A percentile compares a stretch with the other conserved stretches of the same genome.
Conservation (phyloP, 2,888 invertebrate species). For the Cheilosia urbana region DNA sequence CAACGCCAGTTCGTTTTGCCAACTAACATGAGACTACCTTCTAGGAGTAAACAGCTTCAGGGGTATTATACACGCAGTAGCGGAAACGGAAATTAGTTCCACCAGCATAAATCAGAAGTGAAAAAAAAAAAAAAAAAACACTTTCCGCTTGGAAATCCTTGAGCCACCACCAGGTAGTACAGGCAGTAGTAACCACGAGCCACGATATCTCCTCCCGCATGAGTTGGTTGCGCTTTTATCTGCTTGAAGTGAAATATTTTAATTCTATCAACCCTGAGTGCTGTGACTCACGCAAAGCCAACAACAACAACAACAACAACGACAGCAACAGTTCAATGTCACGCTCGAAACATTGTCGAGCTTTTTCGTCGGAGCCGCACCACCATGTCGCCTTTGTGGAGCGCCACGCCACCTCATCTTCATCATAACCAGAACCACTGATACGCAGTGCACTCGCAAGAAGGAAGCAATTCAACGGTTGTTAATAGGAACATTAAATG, state of each 20-base stretch:
- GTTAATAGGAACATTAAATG: slow-evolving; percentile 26
- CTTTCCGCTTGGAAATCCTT: slow-evolving; percentile 61
- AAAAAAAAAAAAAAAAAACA: slow-evolving; percentile 9
- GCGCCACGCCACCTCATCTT: background rate
- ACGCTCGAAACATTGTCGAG: slow-evolving; percentile 5
- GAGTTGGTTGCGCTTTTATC: slow-evolving; percentile 39
- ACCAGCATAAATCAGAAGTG: slow-evolving; percentile 64
- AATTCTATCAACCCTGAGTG: slow-evolving; percentile 64
- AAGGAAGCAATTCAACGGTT: slow-evolving; percentile 19
- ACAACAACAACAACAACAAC: background rate
- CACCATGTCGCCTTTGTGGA: slow-evolving; percentile 12
- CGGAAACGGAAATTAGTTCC: slow-evolving; percentile 75
- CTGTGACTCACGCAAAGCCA: slow-evolving; percentile 31
- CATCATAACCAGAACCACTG: background rate
- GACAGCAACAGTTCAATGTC: slow-evolving; percentile 61
- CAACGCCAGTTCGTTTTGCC: too few relatives aligned
- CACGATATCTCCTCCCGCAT: slow-evolving; percentile 53
- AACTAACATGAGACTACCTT: background rate
- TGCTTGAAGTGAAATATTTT: slow-evolving; percentile 44
- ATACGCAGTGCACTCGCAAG: slow-evolving; percentile 24
- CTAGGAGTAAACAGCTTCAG: background rate
- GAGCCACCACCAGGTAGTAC: slow-evolving; percentile 32
- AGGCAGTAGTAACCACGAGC: too few relatives aligned
- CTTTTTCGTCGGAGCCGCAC: slow-evolving; percentile 23
- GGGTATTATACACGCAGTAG: slow-evolving; percentile 24